Conservation (phyloP, 2,888 invertebrate genomes). For the Drosophila engyochracea region DNA sequence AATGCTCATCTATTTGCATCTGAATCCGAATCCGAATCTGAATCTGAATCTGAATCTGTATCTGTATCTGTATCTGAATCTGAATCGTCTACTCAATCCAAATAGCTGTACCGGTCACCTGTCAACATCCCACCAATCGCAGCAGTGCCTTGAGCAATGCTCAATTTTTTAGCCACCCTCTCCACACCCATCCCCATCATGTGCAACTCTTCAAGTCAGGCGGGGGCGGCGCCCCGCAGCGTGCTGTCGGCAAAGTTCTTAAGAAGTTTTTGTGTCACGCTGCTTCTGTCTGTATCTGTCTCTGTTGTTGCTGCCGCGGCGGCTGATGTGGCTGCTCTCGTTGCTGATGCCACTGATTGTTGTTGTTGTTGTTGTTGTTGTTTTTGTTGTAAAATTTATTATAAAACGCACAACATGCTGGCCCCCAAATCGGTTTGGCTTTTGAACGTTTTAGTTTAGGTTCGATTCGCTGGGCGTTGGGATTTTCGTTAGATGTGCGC, state of each 20-base stretch:
- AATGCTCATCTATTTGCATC: slow-evolving; percentile 4
- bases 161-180: slow-evolving; percentile 19
- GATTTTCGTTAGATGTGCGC: slow-evolving; percentile 56
- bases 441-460: slow-evolving; percentile 17
- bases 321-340: slow-evolving; percentile 1
- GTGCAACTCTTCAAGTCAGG: slow-evolving; percentile 1
- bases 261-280: slow-evolving; percentile 74
- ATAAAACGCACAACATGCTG: slow-evolving; percentile 62
- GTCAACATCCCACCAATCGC: slow-evolving; percentile 48
- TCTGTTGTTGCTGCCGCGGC: slow-evolving; percentile 1
- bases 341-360: neutral
- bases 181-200: neutral
- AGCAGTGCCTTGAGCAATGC: slow-evolving; percentile 41
- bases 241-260: slow-evolving; percentile 76
- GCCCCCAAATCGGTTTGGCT: slow-evolving; percentile 33
- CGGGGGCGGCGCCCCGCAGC: slow-evolving; percentile 27
- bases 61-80: neutral
- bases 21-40: neutral
- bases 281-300: slow-evolving; percentile 55
- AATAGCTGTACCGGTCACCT: slow-evolving; percentile 32
- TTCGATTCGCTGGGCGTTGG: slow-evolving; percentile 62
- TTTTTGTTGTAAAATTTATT: slow-evolving; percentile 66
- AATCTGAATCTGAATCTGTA: neutral
- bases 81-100: slow-evolving; percentile 3
- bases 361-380: slow-evolving; percentile 3